phyloP scores from a whole-genome alignment of 2,888 invertebrate genomes.

The Phlogophora meticulosa region DNA sequence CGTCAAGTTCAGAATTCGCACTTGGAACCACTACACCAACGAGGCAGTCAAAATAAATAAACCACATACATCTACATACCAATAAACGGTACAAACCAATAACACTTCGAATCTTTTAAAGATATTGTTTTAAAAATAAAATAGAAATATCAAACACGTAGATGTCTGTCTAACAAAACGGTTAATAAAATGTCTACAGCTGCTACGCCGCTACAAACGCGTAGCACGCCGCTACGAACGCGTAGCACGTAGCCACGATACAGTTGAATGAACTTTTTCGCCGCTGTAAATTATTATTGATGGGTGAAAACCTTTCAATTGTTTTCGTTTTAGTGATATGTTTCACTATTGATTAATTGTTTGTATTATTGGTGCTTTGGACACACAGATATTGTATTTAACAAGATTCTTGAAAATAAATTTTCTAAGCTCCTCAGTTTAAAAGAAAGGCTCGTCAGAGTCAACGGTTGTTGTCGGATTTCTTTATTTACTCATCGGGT shows the following conservation, averaged over 20 bases:
- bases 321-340: slow-evolving; percentile 27
- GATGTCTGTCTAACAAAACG: slow-evolving; percentile 72
- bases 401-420: no score
- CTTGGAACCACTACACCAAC: no score
- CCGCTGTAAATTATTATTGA: slow-evolving; percentile 62
- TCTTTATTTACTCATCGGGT: no score
- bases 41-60: background rate
- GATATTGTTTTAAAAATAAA: slow-evolving; percentile 42
- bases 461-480: no score
- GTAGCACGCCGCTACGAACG: slow-evolving; percentile 57
- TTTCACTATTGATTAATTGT: slow-evolving; percentile 6
- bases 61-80: background rate
- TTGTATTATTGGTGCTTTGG: slow-evolving; percentile 4
- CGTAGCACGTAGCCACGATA: slow-evolving; percentile 74
- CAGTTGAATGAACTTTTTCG: slow-evolving; percentile 71
- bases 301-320: slow-evolving; percentile 28
- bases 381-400: background rate
- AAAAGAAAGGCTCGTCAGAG: no score
- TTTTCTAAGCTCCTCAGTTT: no score
- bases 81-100: slow-evolving; percentile 42
- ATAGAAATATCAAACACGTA: slow-evolving; percentile 66
- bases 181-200: slow-evolving; percentile 78
- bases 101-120: slow-evolving; percentile 41
- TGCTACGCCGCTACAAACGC: slow-evolving; percentile 70
- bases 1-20: no score